Base-by-base conservation (phyloP, 37 sponge, comb jelly and placozoan genomes). In the Corticium candelabrum region DNA sequence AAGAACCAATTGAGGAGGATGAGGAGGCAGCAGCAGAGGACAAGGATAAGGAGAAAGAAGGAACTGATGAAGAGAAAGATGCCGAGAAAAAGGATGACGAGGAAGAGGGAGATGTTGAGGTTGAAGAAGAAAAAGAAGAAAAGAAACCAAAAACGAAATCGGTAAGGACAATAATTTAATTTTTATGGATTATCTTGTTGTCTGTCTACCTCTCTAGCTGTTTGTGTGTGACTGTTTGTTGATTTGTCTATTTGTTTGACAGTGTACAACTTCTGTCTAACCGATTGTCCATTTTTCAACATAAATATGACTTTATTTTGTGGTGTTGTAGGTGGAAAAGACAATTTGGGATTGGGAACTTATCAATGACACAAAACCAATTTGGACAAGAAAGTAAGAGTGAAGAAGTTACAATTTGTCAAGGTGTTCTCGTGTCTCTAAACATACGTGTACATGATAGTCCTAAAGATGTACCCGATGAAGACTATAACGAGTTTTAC, bases 291-390 rank as follows among this genome's bases (percentile, higher is more conserved):
- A n/a, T n/a, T n/a, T n/a, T n/a, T n/a, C n/a, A n/a, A n/a, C n/a
- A n/a, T n/a, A n/a, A n/a, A n/a, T n/a, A n/a, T n/a, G n/a, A n/a
- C n/a, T n/a, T 27, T 27, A 21, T 50, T 50, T 50, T 11, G 62
- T 27, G 21, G 21, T 50, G 62, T 5, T 81, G 21, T 37, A 87
- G 86, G 94, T 95, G 32, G 96, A 95, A 79, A 97, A 97, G 81
- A 97, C 99, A 32, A 86, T 90, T 0, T 97, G 95, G 95, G 99
- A 97, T 86, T 97, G 99, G 99, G 99, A 93, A 0, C 78, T 87
- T 21, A 83, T 94, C 78, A 97, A 97, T 79, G 90, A 94, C 57
- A 87, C 82, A 71, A 97, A 97, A 41, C 99, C 99, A 3, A 89
- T 98, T 78, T 98, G 99, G 99, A 73, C 88, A 69, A 85, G 98